Percentiles rank a stretch among this genome's conserved stretches.
These are phyloP conservation scores for Adelphocoris suturalis DNA, from an alignment of 2,888 invertebrate species.

Conservation along the genomic window DNA sequence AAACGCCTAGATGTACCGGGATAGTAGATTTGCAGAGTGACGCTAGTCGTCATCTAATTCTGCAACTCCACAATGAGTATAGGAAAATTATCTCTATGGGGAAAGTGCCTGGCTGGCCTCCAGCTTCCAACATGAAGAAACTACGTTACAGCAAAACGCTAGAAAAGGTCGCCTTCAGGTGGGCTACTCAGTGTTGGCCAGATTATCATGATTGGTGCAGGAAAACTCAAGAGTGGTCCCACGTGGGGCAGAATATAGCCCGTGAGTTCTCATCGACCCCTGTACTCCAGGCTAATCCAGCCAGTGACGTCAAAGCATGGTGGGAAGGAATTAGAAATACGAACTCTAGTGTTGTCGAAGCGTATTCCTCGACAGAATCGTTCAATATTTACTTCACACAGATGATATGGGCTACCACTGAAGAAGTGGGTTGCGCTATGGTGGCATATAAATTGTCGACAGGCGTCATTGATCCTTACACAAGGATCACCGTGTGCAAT, in stretches of 20 bases:
- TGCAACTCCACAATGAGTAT: not conserved
- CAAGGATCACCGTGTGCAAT: conserved; percentile 52
- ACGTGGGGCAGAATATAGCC: not conserved
- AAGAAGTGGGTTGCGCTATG: conserved; percentile 41
- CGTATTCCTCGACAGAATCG: not conserved
- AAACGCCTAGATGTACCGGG: not conserved
- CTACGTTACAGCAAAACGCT: conserved; percentile 42
- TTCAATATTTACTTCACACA: conserved; percentile 17
- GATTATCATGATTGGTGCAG: conserved; percentile 19
- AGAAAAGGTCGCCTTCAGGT: conserved; percentile 45
- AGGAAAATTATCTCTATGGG: not conserved
- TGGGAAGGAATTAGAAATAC: not conserved
- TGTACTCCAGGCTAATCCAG: not conserved
- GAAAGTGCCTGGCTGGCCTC: not conserved
- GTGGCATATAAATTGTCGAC: not conserved
- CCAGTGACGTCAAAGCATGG: not conserved
- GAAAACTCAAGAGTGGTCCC: not conserved
- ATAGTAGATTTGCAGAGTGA: not conserved
- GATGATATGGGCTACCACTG: conserved; percentile 49
- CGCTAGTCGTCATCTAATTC: not conserved
- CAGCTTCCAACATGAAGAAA: conserved; percentile 49
- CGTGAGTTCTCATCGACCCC: not conserved
- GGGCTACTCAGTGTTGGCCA: conserved; percentile 50
- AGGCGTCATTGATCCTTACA: no score
- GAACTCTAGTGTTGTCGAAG: not conserved